phyloP scores from a whole-genome alignment of 2,888 invertebrate species.

The Macrophya annulata region DNA sequence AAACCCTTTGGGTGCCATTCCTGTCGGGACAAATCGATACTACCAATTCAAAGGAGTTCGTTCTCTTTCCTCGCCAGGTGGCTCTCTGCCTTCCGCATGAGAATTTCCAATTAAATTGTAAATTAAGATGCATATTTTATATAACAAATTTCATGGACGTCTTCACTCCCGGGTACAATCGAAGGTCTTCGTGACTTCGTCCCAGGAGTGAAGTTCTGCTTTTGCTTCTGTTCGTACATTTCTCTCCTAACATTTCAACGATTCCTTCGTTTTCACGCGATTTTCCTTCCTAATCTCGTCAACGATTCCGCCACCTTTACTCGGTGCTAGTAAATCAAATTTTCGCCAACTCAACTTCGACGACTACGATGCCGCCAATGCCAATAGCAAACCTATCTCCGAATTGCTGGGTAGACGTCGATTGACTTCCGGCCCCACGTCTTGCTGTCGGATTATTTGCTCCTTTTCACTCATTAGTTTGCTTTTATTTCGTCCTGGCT shows the following conservation, averaged over 20 bases:
- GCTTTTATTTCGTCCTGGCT: neutral
- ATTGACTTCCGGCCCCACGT: constrained; percentile 41
- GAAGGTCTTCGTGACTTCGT: neutral
- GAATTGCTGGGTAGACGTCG: constrained; percentile 37
- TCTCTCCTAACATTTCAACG: constrained; percentile 17
- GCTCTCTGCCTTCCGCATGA: constrained; percentile 1
- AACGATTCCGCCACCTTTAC: constrained; percentile 65
- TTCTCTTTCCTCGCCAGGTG: neutral
- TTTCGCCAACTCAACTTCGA: constrained; percentile 62
- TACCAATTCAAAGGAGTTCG: constrained; percentile 26
- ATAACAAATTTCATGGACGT: constrained; percentile 5
- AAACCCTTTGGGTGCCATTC: constrained; percentile 44
- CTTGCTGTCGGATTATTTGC: constrained; percentile 40
- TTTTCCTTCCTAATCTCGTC: constrained; percentile 63
- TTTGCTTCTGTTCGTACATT: constrained; percentile 19
- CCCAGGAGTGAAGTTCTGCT: neutral
- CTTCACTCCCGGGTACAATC: constrained; percentile 20
- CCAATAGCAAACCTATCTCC: constrained; percentile 37
- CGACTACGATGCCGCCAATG: constrained; percentile 49
- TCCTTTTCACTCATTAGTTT: constrained; percentile 44
- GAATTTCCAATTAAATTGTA: constrained; percentile 72
- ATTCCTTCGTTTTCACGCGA: constrained; percentile 51
- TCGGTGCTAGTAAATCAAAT: constrained; percentile 64
- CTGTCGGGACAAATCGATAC: constrained; percentile 28
- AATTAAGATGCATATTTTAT: constrained; percentile 72